These are phyloP conservation scores for Sycophaga agraensis DNA, from an alignment of 1,140 invertebrate species.

Conservation along the genomic window DNA sequence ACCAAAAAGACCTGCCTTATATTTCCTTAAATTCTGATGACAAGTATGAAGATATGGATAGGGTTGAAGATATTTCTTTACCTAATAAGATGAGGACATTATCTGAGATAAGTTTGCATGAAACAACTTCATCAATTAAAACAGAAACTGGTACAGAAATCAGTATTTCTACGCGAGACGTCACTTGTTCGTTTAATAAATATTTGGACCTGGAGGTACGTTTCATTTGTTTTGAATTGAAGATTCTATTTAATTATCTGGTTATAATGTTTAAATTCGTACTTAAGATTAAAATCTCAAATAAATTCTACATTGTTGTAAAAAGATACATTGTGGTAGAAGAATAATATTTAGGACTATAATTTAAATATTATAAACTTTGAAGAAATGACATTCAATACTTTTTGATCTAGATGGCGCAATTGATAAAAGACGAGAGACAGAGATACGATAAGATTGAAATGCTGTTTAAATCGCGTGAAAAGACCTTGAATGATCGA, in stretches of 20 bases:
- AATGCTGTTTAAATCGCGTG: conserved; percentile 58
- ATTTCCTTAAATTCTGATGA: conserved; percentile 45
- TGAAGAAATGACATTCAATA: neutral
- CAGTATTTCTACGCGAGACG: conserved; percentile 53
- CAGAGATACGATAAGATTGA: conserved; percentile 56
- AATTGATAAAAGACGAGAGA: conserved; percentile 55
- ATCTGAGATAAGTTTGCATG: conserved; percentile 57
- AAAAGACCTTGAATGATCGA: conserved; percentile 63
- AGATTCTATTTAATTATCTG: no score
- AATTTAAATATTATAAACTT: no score
- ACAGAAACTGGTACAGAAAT: conserved; percentile 57
- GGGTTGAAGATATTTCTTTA: conserved; percentile 48
- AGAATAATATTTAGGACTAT: no score
- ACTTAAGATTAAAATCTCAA: no score
- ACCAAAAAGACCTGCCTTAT: conserved; percentile 34
- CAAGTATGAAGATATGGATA: conserved; percentile 46
- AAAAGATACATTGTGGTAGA: no score
- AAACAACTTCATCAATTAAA: conserved; percentile 57
- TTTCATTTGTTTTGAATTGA: no score
- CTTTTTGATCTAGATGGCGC: conserved; percentile 47
- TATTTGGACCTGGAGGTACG: conserved; percentile 50
- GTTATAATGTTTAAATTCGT: no score
- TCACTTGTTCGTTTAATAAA: conserved; percentile 55
- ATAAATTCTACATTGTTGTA: no score
- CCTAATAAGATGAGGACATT: conserved; percentile 51